Conservation (phyloP, 2,113 vertebrate genomes). For the Pantherophis guttatus region DNA sequence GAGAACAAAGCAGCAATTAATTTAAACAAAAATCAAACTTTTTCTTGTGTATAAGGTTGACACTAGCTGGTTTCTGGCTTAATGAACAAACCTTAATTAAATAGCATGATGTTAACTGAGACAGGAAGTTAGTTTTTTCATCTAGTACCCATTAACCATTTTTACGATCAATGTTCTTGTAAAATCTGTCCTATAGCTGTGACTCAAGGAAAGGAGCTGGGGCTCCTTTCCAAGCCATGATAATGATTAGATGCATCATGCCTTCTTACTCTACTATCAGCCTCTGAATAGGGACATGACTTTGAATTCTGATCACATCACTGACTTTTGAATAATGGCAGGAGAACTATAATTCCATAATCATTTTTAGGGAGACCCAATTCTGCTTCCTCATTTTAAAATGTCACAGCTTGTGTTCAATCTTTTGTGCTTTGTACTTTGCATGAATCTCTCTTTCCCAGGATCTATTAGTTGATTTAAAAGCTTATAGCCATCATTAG, state of each 20-base stretch:
- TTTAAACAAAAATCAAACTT: background rate
- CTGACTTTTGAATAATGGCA: constrained; percentile 21
- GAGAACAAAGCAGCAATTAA: background rate
- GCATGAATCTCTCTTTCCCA: constrained; percentile 55
- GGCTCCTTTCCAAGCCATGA: background rate
- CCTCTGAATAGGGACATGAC: background rate
- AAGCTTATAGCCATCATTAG: constrained; percentile 58
- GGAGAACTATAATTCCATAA: constrained; percentile 54
- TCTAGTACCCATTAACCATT: background rate
- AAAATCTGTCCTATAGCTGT: background rate
- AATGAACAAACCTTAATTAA: background rate
- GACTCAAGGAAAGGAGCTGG: background rate
- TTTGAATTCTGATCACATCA: constrained; percentile 28
- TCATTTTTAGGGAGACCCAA: constrained; percentile 46
- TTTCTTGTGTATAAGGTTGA: background rate
- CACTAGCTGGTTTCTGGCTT: background rate
- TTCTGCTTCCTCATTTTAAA: constrained; percentile 62
- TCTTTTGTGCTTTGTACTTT: constrained; percentile 63
- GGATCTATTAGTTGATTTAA: constrained; percentile 57
- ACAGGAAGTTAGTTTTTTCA: background rate
- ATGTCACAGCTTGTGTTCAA: constrained; percentile 64
- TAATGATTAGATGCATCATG: background rate
- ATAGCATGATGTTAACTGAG: background rate
- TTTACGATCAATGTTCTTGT: background rate
- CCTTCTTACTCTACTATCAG: background rate